Percentiles rank a stretch among this genome's conserved stretches.
These are phyloP conservation scores for Halichoeres trimaculatus DNA, from an alignment of 2,113 vertebrate genomes.

Conservation along the genomic window DNA sequence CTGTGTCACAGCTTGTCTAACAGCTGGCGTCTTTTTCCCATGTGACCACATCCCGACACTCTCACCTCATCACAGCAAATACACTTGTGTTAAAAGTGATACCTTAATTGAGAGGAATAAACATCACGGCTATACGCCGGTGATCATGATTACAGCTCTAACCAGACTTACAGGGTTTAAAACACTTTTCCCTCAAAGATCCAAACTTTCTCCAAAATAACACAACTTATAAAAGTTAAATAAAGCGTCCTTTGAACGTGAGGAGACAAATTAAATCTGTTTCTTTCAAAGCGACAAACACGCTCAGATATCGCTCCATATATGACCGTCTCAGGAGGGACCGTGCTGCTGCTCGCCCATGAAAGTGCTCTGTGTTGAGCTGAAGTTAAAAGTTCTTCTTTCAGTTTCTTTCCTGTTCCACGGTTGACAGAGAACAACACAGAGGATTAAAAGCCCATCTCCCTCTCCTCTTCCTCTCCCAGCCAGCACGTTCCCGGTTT, in stretches of 20 bases:
- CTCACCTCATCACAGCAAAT: not conserved
- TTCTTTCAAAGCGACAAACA: not conserved
- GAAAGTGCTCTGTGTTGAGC: conserved; percentile 13
- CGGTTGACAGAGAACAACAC: conserved; percentile 15
- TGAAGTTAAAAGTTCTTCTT: conserved; percentile 26
- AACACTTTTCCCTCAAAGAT: not conserved
- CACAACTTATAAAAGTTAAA: not conserved
- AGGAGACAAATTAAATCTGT: not conserved
- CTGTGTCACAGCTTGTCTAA: not conserved
- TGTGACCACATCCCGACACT: not conserved
- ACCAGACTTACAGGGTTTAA: not conserved
- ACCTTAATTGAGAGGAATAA: not conserved
- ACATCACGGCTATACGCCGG: not conserved
- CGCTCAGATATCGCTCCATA: conserved; percentile 15
- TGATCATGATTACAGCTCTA: not conserved
- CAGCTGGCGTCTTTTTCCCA: not conserved
- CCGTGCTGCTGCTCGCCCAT: not conserved
- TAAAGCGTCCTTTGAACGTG: conserved; percentile 1
- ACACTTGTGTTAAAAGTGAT: not conserved
- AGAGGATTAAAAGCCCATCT: conserved; percentile 8
- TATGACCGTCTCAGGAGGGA: not conserved
- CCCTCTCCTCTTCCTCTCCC: conserved; percentile 2
- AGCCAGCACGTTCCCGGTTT: conserved; percentile 28
- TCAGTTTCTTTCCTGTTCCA: conserved; percentile 7
- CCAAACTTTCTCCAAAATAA: not conserved